These are phyloP conservation scores for Clinocottus analis DNA, from an alignment of 2,113 vertebrate genomes.

Conservation along the genomic window DNA sequence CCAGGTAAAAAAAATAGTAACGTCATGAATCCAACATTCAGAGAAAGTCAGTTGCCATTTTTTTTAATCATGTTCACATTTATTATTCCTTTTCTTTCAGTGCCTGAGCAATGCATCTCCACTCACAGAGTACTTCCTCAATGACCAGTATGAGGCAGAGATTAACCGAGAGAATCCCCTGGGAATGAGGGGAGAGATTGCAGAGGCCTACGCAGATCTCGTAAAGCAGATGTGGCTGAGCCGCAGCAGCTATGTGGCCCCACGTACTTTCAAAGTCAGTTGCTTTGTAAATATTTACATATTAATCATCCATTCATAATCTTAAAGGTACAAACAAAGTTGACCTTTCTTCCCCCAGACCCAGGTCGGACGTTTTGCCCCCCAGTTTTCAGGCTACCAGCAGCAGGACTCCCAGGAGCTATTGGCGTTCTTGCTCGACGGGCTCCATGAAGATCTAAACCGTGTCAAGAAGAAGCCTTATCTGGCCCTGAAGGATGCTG, in stretches of 20 bases:
- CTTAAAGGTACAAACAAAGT: not conserved
- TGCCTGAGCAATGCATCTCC: slow-evolving; percentile 95
- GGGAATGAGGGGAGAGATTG: slow-evolving; percentile 98
- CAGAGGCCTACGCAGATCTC: slow-evolving; percentile 95
- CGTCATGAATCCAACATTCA: not conserved
- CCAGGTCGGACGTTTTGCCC: slow-evolving; percentile 96
- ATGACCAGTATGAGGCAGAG: slow-evolving; percentile 93
- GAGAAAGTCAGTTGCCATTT: not conserved
- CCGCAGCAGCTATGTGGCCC: slow-evolving; percentile 90
- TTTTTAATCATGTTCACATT: not conserved
- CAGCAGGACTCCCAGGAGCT: slow-evolving; percentile 98
- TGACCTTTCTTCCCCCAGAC: slow-evolving; percentile 80
- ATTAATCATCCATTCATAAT: not conserved
- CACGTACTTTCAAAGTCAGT: slow-evolving; percentile 94
- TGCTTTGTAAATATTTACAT: not conserved
- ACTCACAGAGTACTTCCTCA: slow-evolving; percentile 95
- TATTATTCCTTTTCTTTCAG: slow-evolving; percentile 71
- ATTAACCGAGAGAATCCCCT: slow-evolving; percentile 96
- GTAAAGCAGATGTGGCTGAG: slow-evolving; percentile 98
- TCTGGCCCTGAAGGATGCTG: slow-evolving; percentile 92
- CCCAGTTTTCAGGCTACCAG: slow-evolving; percentile 98
- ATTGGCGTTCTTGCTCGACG: slow-evolving; percentile 94
- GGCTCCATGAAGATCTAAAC: slow-evolving; percentile 97
- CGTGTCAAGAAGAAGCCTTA: slow-evolving; percentile 98
- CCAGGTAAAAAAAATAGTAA: slow-evolving; percentile 83